These are phyloP conservation scores for Phthorimaea operculella DNA, from an alignment of 1,140 invertebrate species.

Conservation along the genomic window DNA sequence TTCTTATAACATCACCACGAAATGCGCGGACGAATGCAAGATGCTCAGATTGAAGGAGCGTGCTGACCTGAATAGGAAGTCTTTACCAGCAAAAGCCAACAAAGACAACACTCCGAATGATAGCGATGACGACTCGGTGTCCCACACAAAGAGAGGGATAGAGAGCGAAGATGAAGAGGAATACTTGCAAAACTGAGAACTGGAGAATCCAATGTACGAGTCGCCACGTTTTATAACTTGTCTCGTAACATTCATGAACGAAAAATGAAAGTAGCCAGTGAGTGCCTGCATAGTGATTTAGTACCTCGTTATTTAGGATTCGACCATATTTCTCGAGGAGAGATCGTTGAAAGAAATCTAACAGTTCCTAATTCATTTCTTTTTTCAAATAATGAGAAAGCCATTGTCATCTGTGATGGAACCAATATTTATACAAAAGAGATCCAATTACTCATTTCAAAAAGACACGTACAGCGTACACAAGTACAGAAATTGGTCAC, in stretches of 20 bases:
- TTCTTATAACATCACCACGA: slow-evolving; percentile 69
- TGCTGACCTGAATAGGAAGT: slow-evolving; percentile 29
- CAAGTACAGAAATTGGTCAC: slow-evolving; percentile 17
- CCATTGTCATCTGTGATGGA: slow-evolving; percentile 14
- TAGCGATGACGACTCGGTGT: no score
- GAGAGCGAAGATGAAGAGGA: no score
- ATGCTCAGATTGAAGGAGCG: slow-evolving; percentile 50
- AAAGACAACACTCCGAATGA: no score
- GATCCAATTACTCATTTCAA: slow-evolving; percentile 13
- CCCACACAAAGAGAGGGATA: no score
- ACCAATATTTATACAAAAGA: slow-evolving; percentile 21
- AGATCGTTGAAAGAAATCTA: slow-evolving; percentile 1
- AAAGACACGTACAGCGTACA: slow-evolving; percentile 17
- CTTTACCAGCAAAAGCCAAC: no score
- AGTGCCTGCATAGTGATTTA: slow-evolving; percentile 12
- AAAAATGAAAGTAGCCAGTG: slow-evolving; percentile 16
- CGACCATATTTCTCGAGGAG: slow-evolving; percentile 1
- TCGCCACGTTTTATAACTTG: slow-evolving; percentile 16
- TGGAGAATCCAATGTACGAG: slow-evolving; percentile 15
- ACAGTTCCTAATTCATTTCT: neutral
- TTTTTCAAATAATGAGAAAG: neutral
- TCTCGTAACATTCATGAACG: slow-evolving; percentile 6
- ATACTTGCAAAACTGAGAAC: slow-evolving; percentile 20
- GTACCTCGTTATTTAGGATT: slow-evolving; percentile 7
- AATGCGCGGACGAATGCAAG: slow-evolving; percentile 72